A percentile compares a stretch with the other conserved stretches of the same genome.
These are phyloP conservation scores for Tribolium madens DNA, from an alignment of 1,140 invertebrate species.

Conservation along the genomic window DNA sequence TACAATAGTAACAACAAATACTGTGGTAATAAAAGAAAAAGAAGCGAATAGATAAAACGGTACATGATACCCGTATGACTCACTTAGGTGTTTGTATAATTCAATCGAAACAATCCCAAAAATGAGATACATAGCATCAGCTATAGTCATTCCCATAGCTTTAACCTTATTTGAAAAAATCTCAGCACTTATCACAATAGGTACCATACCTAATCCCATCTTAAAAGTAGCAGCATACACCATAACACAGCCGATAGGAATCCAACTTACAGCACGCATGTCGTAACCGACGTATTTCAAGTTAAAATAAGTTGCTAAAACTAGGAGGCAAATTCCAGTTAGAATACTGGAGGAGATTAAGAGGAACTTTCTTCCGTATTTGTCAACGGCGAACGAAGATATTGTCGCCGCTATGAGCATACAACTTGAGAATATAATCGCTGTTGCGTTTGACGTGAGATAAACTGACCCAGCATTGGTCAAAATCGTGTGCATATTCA, in stretches of 20 bases:
- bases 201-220: slow-evolving; percentile 69
- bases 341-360: slow-evolving; percentile 61
- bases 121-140: slow-evolving; percentile 59
- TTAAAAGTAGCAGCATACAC: slow-evolving; percentile 58
- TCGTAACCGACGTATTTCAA: slow-evolving; percentile 52
- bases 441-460: slow-evolving; percentile 58
- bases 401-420: slow-evolving; percentile 60
- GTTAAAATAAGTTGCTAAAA: slow-evolving; percentile 59
- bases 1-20: slow-evolving; percentile 75
- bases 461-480: slow-evolving; percentile 61
- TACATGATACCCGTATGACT: slow-evolving; percentile 66
- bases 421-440: slow-evolving; percentile 65
- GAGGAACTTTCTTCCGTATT: slow-evolving; percentile 66
- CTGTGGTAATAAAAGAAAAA: slow-evolving; percentile 70
- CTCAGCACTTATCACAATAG: slow-evolving; percentile 78
- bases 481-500: slow-evolving; percentile 69
- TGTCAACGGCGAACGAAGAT: slow-evolving; percentile 64
- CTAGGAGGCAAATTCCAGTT: slow-evolving; percentile 48
- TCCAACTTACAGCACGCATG: slow-evolving; percentile 51
- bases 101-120: slow-evolving; percentile 76
- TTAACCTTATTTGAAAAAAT: slow-evolving; percentile 75
- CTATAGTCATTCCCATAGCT: slow-evolving; percentile 63
- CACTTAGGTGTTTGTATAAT: slow-evolving; percentile 70
- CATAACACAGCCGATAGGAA: slow-evolving; percentile 55
- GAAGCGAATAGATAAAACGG: slow-evolving; percentile 78